Base-by-base conservation (phyloP, 2,797 vertebrate species). In the Gouania willdenowi region DNA sequence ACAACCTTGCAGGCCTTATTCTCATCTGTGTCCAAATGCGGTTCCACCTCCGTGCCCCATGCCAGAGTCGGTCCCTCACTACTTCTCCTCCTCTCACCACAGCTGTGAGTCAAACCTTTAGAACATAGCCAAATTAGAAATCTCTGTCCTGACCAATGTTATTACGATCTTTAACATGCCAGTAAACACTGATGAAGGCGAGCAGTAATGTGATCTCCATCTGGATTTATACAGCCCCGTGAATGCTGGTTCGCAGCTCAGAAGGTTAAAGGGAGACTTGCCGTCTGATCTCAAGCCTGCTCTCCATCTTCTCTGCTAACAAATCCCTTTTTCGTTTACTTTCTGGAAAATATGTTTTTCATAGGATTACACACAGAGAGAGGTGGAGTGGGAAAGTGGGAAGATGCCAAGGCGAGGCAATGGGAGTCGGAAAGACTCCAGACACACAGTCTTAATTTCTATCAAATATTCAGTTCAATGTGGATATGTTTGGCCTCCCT, bases 291-390 rank as follows among this genome's bases (percentile, higher is more conserved):
- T 89, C 89, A 82, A 88, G 87, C 43, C 41, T 31, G 87, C 87
- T 89, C 40, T 42, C 62, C 13, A 50, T 57, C 58, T 35, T 47
- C 34, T 61, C 45, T 29, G 40, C 58, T 75, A 72, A 92, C 90
- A 89, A 91, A 89, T 82, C 87, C n/a, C 92, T n/a, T n/a, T 94
- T 94, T 93, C 90, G 93, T 94, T 95, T 94, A 88, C 90, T 92
- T 85, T 89, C 80, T 86, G 90, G 93, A 93, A 97, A 97, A 92
- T 94, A 92, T 98, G 93, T 89, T 94, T 89, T 92, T 94, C 87
- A 92, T 96, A 92, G 94, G 90, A 88, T 87, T 29, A 45, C 61
- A 73, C 56, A 64, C 57, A 72, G 33, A 55, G 33, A 55, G 57
- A 60, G 52, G 50, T 69, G 48, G 68, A 71, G 80, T 73, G 64